A percentile compares a stretch with the other conserved stretches of the same genome.
These are phyloP conservation scores for Oreochromis aureus DNA, from an alignment of 2,113 vertebrate species.

Conservation along the genomic window DNA sequence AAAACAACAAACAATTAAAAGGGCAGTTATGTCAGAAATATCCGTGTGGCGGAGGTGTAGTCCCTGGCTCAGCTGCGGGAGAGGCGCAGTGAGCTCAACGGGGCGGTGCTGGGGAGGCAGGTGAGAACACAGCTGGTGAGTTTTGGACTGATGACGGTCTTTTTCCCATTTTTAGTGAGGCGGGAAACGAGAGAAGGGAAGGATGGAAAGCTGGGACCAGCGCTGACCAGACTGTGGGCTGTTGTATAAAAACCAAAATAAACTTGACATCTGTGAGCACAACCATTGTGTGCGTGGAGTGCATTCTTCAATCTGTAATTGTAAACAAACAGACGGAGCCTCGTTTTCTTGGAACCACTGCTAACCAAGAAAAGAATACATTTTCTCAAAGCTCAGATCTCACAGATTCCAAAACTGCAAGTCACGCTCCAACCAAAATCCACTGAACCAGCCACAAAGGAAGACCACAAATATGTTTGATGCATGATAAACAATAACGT, in stretches of 20 bases:
- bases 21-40: neutral
- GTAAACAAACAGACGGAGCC: neutral
- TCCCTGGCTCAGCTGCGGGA: neutral
- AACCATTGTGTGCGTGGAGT: neutral
- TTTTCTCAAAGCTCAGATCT: neutral
- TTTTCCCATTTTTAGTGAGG: neutral
- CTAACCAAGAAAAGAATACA: neutral
- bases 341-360: neutral
- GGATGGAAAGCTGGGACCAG: neutral
- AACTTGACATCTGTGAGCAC: neutral
- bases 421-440: neutral
- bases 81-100: neutral
- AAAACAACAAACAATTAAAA: neutral
- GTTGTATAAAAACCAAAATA: neutral
- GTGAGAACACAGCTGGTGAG: rapidly evolving
- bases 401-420: neutral
- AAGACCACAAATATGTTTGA: neutral
- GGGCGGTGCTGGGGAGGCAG: neutral
- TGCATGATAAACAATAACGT: neutral
- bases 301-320: neutral
- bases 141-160: neutral
- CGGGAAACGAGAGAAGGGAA: neutral
- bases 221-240: neutral
- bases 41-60: rapidly evolving
- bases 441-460: neutral